Evolutionary conservation across 2,797 vertebrate genomes (phyloP), one percentile per base, ranked within the genome.

Genomic region (Brachymystax lenok): DNA sequence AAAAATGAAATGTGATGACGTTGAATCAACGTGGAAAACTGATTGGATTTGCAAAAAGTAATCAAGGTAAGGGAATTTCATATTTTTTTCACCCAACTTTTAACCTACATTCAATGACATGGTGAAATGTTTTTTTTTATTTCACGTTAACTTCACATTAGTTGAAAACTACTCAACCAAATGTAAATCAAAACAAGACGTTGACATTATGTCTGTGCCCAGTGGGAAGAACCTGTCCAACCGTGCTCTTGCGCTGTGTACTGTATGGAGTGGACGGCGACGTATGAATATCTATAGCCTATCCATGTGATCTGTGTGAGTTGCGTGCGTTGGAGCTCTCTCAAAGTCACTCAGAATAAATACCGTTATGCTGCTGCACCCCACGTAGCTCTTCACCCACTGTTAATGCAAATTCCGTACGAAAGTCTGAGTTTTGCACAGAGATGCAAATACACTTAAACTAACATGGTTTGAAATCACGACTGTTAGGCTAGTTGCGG

Each of bases 381-480:
- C 86, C 91, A 84, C 88, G 79, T 86, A 85, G 78, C 85, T 77
- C 70, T 78, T 87, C 90, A 86, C 86, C 88, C 85, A 90, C 91
- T 80, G 75, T 76, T 72, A 78, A 83, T 80, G 78, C 79, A 86
- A 71, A 88, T 82, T 27, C 72, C 54, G 82, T 7, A 16, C 52
- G 16, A 21, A 72, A 56, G 73, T 70, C 67, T 13, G 66, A 87
- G 85, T 82, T 54, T 35, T 81, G 66, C 30, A 13, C 63, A 14
- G 66, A 61, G 24, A 67, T 17, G 24, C 16, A 6, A 12, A 13
- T 46, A 19, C 66, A 30, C 30, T 19, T 30, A n/a, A 28, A 52
- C 51, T 10, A 28, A n/a, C 40, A 21, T 3, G 10, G 52, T 63
- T 4, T 35, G 2, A 51, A 63, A 79, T 51, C 70, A 21, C 0